Base-by-base conservation (phyloP, 2,113 vertebrate genomes). In the Chamaea fasciata region DNA sequence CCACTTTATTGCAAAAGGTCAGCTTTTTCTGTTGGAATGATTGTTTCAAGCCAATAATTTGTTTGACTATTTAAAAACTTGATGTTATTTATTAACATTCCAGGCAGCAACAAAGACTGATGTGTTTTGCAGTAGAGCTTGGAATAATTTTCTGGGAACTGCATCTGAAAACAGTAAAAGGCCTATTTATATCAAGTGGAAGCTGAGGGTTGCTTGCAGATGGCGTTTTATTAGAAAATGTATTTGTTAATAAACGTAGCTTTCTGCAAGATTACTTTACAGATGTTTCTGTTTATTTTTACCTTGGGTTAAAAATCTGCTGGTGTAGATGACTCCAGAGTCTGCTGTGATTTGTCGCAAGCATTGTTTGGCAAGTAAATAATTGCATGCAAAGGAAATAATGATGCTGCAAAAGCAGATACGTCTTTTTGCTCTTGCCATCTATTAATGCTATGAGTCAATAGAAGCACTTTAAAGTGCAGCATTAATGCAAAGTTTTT, bases 211-310 rank as follows among this genome's bases (percentile, higher is more conserved):
- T 97, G 74, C 96, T 97, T 95, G 93, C 97, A 98, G 95, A 97
- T 98, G 97, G 96, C 95, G 81, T 97, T 98, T 98, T 97, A 97
- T 97, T 97, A 97, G 95, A 95, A 98, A 97, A 98, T 94, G 73
- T 97, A 97, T 97, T 97, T 97, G 94, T 97, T 98, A 97, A 97
- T 98, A 98, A 97, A 97, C 77, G 89, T 94, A 96, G 91, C 84
- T 95, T 97, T 97, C 96, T 97, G 87, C 77, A 95, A 91, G 89
- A 96, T 97, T 97, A 96, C 89, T 94, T 96, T 97, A 95, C 91
- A 97, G 95, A 98, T 97, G 89, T 97, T 98, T 95, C 97, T 97
- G 92, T 97, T 98, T 97, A 96, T 97, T 98, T 98, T 98, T 97
- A 97, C 97, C 97, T 96, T 98, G 95, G 96, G 96, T 96, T 96